Percentiles rank a stretch among this genome's conserved stretches.
Evolutionary conservation across 2,113 vertebrate species (phyloP).

Genomic region (Protomyctophum bolini): DNA sequence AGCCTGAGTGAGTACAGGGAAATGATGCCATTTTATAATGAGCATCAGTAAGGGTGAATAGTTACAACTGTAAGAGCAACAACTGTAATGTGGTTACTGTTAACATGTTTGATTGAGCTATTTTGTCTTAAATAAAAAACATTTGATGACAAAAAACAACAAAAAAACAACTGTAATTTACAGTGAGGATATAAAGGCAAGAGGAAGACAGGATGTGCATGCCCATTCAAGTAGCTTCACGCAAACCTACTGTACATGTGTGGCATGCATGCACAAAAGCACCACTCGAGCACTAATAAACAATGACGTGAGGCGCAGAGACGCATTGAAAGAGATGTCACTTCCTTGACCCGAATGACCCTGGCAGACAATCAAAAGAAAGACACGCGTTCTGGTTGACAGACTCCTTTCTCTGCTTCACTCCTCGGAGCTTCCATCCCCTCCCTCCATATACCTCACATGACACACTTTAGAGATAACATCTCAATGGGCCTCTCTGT

Average conservation of each 20-base stretch:
- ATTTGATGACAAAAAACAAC: neutral
- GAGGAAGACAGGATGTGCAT: slow-evolving; percentile 12
- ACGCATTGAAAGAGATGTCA: slow-evolving; percentile 63
- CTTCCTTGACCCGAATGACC: slow-evolving; percentile 58
- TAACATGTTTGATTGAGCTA: too few relatives aligned
- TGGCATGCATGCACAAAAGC: slow-evolving; percentile 34
- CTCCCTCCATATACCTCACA: slow-evolving; percentile 44
- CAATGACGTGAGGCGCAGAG: slow-evolving; percentile 43
- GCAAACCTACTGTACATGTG: neutral
- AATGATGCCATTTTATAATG: too few relatives aligned
- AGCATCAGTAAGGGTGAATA: too few relatives aligned
- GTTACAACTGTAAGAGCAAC: too few relatives aligned
- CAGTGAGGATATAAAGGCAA: slow-evolving; percentile 22
- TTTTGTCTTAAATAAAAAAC: too few relatives aligned
- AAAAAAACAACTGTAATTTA: slow-evolving; percentile 24
- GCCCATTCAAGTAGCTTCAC: slow-evolving; percentile 25
- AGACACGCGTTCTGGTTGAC: slow-evolving; percentile 48
- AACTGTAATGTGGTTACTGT: neutral
- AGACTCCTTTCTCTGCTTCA: slow-evolving; percentile 59
- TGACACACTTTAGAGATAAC: slow-evolving; percentile 65
- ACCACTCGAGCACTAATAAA: slow-evolving; percentile 48
- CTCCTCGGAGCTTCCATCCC: slow-evolving; percentile 22
- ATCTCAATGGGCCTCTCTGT: slow-evolving; percentile 44
- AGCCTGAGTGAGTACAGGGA: too few relatives aligned
- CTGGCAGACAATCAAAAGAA: slow-evolving; percentile 43